A percentile compares a stretch with the other conserved stretches of the same genome.
Conservation (phyloP, 2,113 vertebrate genomes). For the Percopsis transmontana region DNA sequence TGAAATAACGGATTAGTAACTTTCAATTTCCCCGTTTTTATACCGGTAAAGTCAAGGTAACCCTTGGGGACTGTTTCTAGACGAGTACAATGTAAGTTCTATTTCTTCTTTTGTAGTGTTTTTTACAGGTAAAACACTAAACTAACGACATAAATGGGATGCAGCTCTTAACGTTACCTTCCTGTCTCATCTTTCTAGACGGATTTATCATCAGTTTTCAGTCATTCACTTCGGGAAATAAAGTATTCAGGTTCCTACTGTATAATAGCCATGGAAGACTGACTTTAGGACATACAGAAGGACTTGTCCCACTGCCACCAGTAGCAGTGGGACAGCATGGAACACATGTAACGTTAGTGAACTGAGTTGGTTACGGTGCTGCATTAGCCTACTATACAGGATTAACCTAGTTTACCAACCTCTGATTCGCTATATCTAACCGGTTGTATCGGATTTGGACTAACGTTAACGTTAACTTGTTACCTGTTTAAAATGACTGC, state of each 20-base stretch:
- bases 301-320: too few species aligned
- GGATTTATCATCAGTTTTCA: not conserved
- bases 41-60: conserved; percentile 33
- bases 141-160: conserved; percentile 24
- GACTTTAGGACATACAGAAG: too few species aligned
- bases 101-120: conserved; percentile 27
- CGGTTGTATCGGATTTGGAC: conserved; percentile 3
- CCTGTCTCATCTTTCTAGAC: not conserved
- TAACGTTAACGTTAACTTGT: conserved; percentile 21
- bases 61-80: conserved; percentile 29
- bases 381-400: too few species aligned
- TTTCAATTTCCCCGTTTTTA: conserved; percentile 2
- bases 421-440: too few species aligned
- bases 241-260: too few species aligned
- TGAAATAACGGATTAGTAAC: conserved; percentile 43
- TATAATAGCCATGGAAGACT: too few species aligned
- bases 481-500: too few species aligned
- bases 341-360: too few species aligned
- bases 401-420: too few species aligned
- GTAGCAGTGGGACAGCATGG: too few species aligned
- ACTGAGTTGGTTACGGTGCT: too few species aligned
- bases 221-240: too few species aligned
- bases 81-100: conserved; percentile 54
- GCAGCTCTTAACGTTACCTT: not conserved
- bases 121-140: conserved; percentile 42